phyloP scores from a whole-genome alignment of 2,797 vertebrate genomes.

The Sternotherus odoratus region DNA sequence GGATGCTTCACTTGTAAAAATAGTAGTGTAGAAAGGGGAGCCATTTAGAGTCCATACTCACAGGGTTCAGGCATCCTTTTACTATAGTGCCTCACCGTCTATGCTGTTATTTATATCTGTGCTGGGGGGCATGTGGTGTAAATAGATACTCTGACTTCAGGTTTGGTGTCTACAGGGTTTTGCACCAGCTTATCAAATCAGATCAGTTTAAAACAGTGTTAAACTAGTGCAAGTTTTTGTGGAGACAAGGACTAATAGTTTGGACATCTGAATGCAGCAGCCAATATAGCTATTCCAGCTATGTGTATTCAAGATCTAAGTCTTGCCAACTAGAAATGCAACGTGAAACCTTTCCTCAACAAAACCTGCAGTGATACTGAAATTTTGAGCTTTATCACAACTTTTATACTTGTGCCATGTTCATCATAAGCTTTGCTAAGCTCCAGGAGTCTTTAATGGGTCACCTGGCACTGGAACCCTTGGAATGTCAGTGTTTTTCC shows the following conservation, averaged over 20 bases:
- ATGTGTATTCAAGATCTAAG: background rate
- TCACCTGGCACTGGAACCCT: too few species aligned
- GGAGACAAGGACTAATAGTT: background rate
- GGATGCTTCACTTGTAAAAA: background rate
- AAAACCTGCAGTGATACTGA: constrained; percentile 3
- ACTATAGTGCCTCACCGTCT: background rate
- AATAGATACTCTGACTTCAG: background rate
- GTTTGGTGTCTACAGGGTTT: background rate
- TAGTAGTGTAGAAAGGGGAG: background rate
- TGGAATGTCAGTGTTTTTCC: too few species aligned
- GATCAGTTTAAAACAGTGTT: accelerated
- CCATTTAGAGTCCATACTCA: background rate
- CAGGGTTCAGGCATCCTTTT: background rate
- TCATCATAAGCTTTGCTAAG: background rate
- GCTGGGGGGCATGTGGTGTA: background rate
- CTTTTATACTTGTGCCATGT: background rate
- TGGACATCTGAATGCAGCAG: background rate
- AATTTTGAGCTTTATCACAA: background rate
- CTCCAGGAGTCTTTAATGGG: background rate
- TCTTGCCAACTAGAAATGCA: background rate
- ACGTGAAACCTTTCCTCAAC: background rate
- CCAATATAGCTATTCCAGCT: background rate
- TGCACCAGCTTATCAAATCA: background rate
- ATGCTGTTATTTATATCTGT: background rate
- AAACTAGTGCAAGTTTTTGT: background rate